Conservation (phyloP, 2,797 vertebrate species). For the Cuculus canorus region DNA sequence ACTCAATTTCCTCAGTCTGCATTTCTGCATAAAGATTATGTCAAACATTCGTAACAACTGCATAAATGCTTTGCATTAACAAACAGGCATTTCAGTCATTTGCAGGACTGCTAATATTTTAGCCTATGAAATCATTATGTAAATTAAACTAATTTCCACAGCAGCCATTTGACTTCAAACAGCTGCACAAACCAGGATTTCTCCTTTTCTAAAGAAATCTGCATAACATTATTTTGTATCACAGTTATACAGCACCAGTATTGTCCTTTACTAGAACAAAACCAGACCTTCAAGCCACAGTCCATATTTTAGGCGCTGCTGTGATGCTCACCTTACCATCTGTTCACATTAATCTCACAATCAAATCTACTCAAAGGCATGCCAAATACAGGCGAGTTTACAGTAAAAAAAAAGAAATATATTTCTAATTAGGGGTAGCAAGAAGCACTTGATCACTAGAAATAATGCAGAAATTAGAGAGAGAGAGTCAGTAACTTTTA, state of each 20-base stretch:
- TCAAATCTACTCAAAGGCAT: conserved; percentile 1
- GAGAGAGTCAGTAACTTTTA: neutral
- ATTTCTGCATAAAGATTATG: conserved; percentile 44
- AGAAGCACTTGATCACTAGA: neutral
- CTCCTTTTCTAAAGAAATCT: conserved; percentile 26
- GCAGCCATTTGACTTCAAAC: conserved; percentile 52
- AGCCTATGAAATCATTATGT: conserved; percentile 52
- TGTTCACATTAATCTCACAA: conserved; percentile 58
- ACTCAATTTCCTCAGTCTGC: conserved; percentile 18
- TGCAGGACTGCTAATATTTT: conserved; percentile 53
- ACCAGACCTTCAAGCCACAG: conserved; percentile 55
- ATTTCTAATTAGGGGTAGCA: neutral
- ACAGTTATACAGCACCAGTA: neutral
- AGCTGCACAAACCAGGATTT: conserved; percentile 54
- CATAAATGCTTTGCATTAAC: conserved; percentile 23
- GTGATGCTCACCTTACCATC: conserved; percentile 63
- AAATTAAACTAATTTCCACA: conserved; percentile 59
- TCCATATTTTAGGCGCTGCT: conserved; percentile 49
- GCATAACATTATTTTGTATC: conserved; percentile 14
- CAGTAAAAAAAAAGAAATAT: conserved; percentile 1
- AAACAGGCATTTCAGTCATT: conserved; percentile 41
- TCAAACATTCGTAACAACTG: conserved; percentile 1
- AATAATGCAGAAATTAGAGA: neutral
- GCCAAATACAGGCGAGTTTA: conserved; percentile 30
- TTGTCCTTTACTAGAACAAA: conserved; percentile 60